phyloP scores from a whole-genome alignment of 2,797 vertebrate genomes.

The Labroides dimidiatus region DNA sequence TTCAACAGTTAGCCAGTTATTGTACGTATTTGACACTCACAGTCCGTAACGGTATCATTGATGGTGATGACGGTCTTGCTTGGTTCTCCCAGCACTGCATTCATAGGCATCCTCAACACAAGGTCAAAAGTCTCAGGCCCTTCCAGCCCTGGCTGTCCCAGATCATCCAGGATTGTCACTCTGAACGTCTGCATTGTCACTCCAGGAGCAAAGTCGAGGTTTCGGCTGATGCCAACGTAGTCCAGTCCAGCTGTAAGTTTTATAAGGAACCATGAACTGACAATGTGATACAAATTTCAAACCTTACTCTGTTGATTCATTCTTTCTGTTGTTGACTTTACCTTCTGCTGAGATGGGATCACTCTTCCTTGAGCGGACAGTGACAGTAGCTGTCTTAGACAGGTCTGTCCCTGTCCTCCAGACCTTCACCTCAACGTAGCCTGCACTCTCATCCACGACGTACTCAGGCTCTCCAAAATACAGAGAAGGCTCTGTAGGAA shows the following conservation, averaged over 20 bases:
- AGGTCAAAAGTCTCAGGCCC: conserved; percentile 89
- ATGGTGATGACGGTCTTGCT: conserved; percentile 88
- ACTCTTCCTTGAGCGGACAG: conserved; percentile 85
- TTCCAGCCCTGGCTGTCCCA: conserved; percentile 88
- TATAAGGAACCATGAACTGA: conserved; percentile 15
- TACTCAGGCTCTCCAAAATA: conserved; percentile 88
- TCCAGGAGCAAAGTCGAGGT: conserved; percentile 89
- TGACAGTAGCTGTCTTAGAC: conserved; percentile 87
- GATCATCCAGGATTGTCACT: conserved; percentile 89
- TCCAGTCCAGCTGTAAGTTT: conserved; percentile 86
- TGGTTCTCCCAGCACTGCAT: conserved; percentile 88
- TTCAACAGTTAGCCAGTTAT: neutral
- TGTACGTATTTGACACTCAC: conserved; percentile 70
- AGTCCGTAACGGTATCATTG: conserved; percentile 85
- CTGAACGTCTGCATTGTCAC: conserved; percentile 87
- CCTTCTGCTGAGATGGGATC: conserved; percentile 89
- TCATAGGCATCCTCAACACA: conserved; percentile 87
- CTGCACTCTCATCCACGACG: conserved; percentile 84
- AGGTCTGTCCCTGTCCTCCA: conserved; percentile 91
- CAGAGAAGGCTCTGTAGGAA: conserved; percentile 84
- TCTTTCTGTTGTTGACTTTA: conserved; percentile 48
- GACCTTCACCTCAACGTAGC: conserved; percentile 86
- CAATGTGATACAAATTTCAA: neutral
- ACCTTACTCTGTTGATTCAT: neutral
- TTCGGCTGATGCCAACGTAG: conserved; percentile 88